Evolutionary conservation across 1,140 invertebrate genomes (phyloP), one percentile per base, ranked within the genome.

Genomic region (Patella vulgata): DNA sequence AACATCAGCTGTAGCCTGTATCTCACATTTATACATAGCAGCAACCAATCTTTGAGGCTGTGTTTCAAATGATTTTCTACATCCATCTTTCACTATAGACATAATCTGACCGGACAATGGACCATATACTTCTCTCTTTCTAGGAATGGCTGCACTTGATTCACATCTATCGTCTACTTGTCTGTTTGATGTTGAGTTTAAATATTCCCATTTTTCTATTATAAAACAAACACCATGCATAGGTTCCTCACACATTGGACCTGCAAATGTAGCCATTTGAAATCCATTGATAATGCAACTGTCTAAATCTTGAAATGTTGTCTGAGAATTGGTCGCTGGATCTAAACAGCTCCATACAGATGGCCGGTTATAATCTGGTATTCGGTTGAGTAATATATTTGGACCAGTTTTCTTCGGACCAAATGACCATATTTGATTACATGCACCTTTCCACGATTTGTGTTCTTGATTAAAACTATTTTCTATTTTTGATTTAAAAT

Each of bases 1-100:
- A 68, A 96, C 93, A 84, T 96, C 94, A 2, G 93, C 91, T 69
- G 93, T 95, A 12, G 95, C 95, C 75, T 94, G 81, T 63, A 99
- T 95, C 71, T 89, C 91, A 84, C 96, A 98, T 36, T 90, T 92
- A 81, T 98, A 99, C 95, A 99, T 98, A 0, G 97, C 96, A 12
- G 92, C 93, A 86, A 98, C 94, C 3, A 99, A 81, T 59, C 97
- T 87, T 78, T 96, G 94, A 5, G 93, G 91, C 79, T 95, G 93
- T 33, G 89, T 89, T 81, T 95, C 93, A 74, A 99, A 95, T 0
- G 94, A 91, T 81, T 90, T 91, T 44, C 91, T 87, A 78, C 96
- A 97, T 3, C 89, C 92, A 68, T 97, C 94, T 82, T 95, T 96
- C 23, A 93, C 89, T 19, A 91, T 89, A 21, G 94, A 96, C 86